Evolutionary conservation across 2,888 invertebrate genomes (phyloP), one percentile per base, ranked within the genome.

Genomic region (Notocelia uddmanniana): DNA sequence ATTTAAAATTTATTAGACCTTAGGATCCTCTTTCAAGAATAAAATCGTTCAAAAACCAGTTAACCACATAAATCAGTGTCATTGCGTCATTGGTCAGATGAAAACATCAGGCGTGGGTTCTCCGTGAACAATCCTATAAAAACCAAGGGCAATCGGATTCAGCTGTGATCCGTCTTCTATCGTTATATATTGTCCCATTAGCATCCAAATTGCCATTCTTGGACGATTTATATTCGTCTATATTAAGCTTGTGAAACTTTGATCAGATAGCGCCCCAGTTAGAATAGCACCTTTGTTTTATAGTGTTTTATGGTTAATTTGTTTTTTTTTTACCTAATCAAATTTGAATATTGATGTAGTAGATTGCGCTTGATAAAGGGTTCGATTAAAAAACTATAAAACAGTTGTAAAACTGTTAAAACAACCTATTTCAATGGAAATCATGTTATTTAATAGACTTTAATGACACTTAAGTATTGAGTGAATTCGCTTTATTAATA

Each of bases 21-120:
- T 68, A 77, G 79, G 79, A 75, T 78, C 81, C 74, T 76, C 79
- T 80, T 85, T 81, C 83, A 76, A 73, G 74, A 73, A 59, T 74
- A 74, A 83, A 80, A 85, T 87, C 81, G 82, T 82, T 78, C 72
- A 72, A 76, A 78, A 88, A 89, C 89, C 81, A 79, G 88, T 87
- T 84, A 70, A 68, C 60, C 82, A 78, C 78, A 76, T 80, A 83
- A 82, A 84, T 82, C 74, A 82, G 75, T 77, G 31, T 54, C 74
- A 81, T 90, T 89, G 81, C 85, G 88, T 87, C 89, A 90, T 81
- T 76, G 78, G 76, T 80, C 81, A 78, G 83, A 85, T 84, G 83
- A 82, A 77, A 79, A 82, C 76, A 78, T 74, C 79, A 77, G 78
- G 86, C 83, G 90, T 92, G 88, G 89, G 87, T 77, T 79, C 78